phyloP scores from a whole-genome alignment of 2,888 invertebrate species.

The Perdita meconis region DNA sequence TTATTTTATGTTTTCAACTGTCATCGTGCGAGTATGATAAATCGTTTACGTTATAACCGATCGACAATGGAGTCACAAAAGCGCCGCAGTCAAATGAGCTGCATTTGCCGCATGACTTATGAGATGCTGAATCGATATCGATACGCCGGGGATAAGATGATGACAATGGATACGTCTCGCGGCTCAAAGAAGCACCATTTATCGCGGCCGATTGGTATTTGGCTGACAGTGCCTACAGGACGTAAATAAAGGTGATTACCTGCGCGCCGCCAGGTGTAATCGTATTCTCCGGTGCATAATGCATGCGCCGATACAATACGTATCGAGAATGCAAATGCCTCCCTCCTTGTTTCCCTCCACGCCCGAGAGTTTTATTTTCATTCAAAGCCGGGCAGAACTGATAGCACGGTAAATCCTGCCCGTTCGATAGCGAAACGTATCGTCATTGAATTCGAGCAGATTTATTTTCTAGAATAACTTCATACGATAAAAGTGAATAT shows the following conservation, averaged over 20 bases:
- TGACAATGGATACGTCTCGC: constrained; percentile 67
- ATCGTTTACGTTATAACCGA: constrained; percentile 65
- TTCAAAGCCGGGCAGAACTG: constrained; percentile 7
- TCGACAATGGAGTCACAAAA: constrained; percentile 53
- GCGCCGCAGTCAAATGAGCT: constrained; percentile 47
- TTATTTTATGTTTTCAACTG: constrained; percentile 24
- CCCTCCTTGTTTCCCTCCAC: not conserved
- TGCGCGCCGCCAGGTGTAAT: constrained; percentile 21
- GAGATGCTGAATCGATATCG: constrained; percentile 67
- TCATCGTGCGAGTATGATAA: constrained; percentile 54
- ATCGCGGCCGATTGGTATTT: constrained; percentile 59
- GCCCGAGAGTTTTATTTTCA: not conserved
- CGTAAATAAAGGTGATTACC: constrained; percentile 43
- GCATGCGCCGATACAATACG: not conserved
- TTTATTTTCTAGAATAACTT: constrained; percentile 37
- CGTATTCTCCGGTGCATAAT: constrained; percentile 12
- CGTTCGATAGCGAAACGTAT: constrained; percentile 8
- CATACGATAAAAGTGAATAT: constrained; percentile 30
- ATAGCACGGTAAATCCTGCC: constrained; percentile 18
- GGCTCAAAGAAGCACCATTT: constrained; percentile 61
- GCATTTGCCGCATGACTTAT: constrained; percentile 61
- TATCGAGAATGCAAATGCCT: constrained; percentile 15
- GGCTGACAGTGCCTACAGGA: constrained; percentile 21
- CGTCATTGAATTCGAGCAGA: constrained; percentile 29
- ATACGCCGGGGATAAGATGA: constrained; percentile 60